phyloP scores from a whole-genome alignment of 2,113 vertebrate species.

The Platycercus adscitus region DNA sequence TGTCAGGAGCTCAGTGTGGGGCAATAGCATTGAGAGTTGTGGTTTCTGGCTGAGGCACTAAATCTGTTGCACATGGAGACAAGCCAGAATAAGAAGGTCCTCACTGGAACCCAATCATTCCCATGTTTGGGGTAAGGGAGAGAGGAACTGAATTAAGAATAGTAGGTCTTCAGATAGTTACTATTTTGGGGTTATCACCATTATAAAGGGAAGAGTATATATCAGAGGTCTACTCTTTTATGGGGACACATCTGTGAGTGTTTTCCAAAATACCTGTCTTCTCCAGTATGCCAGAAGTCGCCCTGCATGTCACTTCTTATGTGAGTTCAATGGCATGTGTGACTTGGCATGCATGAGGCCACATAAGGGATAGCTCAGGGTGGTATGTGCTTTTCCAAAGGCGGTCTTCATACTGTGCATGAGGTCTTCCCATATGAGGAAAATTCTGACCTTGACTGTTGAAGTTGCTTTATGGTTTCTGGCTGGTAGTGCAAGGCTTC shows the following conservation, averaged over 20 bases:
- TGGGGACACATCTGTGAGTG: background rate
- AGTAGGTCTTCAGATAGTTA: background rate
- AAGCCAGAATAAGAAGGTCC: constrained; percentile 29
- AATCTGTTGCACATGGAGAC: constrained; percentile 55
- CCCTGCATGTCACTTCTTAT: background rate
- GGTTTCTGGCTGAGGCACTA: constrained; percentile 60
- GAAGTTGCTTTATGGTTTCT: background rate
- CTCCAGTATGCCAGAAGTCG: background rate
- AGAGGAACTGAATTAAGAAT: background rate
- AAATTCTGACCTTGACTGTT: background rate
- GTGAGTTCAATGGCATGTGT: background rate
- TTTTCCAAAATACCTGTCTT: background rate
- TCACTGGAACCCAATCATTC: background rate
- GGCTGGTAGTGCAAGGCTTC: background rate
- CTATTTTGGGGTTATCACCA: background rate
- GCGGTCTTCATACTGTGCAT: background rate
- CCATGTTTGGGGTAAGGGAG: background rate
- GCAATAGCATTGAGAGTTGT: constrained; percentile 56
- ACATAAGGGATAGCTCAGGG: background rate
- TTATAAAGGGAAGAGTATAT: background rate
- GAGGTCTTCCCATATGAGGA: background rate
- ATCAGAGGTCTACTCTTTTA: background rate
- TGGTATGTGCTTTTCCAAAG: background rate
- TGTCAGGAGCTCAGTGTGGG: constrained; percentile 53
- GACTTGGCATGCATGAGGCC: background rate